These are phyloP conservation scores for Phortica magna DNA, from an alignment of 2,888 invertebrate genomes.

Conservation along the genomic window DNA sequence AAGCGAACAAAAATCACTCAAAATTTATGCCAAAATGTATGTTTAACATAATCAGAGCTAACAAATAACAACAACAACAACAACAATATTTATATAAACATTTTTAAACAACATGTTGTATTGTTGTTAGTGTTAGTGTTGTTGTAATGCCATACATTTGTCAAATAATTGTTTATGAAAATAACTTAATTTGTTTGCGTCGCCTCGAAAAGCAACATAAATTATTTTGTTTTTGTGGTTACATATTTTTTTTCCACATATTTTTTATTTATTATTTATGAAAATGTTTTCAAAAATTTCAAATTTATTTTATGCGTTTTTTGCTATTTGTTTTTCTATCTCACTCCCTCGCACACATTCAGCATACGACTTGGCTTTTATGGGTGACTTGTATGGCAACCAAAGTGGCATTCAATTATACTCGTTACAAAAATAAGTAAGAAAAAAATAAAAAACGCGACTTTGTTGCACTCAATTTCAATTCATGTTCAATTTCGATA, in stretches of 20 bases:
- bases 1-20: too few relatives aligned
- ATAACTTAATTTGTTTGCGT: conserved; percentile 10
- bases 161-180: conserved; percentile 13
- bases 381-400: too few relatives aligned
- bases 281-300: neutral
- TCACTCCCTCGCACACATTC: too few relatives aligned
- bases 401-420: neutral
- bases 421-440: neutral
- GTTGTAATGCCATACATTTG: conserved; percentile 4
- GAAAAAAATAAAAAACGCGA: neutral
- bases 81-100: conserved; percentile 15
- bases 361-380: too few relatives aligned
- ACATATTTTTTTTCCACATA: neutral
- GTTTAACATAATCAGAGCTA: conserved; percentile 7
- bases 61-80: conserved; percentile 1
- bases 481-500: neutral
- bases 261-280: neutral
- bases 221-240: conserved; percentile 12
- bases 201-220: neutral
- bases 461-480: neutral
- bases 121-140: neutral
- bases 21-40: neutral
- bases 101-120: too few relatives aligned
- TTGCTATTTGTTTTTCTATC: too few relatives aligned
- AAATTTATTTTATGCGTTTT: neutral